Evolutionary conservation across 1,140 invertebrate species (phyloP).

Genomic region (Callitettix versicolor): DNA sequence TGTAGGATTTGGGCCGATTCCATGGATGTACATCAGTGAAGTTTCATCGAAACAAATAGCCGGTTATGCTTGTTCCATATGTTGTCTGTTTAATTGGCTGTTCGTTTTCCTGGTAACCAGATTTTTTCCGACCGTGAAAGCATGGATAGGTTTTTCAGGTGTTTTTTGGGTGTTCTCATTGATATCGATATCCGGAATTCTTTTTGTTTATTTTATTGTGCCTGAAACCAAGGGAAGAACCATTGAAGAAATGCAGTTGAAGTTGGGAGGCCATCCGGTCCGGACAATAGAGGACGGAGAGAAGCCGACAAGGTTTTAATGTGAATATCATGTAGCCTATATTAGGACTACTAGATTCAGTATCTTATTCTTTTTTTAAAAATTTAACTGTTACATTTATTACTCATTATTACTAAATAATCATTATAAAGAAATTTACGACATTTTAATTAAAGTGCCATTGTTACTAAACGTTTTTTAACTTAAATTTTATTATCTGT

Average conservation of each 20-base stretch:
- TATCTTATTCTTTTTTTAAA: no score
- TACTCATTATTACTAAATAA: no score
- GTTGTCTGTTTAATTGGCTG: slow-evolving; percentile 66
- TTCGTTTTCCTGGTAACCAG: slow-evolving; percentile 73
- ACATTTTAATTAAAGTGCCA: no score
- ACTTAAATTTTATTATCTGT: no score
- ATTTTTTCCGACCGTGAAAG: slow-evolving; percentile 52
- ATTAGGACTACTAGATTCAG: no score
- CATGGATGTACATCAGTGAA: slow-evolving; percentile 69
- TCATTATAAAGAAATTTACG: no score
- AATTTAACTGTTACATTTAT: no score
- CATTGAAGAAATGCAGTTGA: slow-evolving; percentile 66
- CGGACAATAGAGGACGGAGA: no score
- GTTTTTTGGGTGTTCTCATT: slow-evolving; percentile 74
- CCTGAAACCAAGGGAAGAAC: slow-evolving; percentile 87
- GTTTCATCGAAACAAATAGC: slow-evolving; percentile 63
- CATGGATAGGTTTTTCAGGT: slow-evolving; percentile 42
- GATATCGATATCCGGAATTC: slow-evolving; percentile 52
- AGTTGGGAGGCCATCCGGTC: slow-evolving; percentile 36
- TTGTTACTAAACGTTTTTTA: no score
- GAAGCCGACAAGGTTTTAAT: no score
- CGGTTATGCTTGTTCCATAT: slow-evolving; percentile 59
- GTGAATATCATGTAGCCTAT: no score
- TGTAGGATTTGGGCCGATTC: slow-evolving; percentile 65
- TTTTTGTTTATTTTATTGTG: slow-evolving; percentile 67